Conservation (phyloP, 2,113 vertebrate genomes). For the Thalassarche chlororhynchos region DNA sequence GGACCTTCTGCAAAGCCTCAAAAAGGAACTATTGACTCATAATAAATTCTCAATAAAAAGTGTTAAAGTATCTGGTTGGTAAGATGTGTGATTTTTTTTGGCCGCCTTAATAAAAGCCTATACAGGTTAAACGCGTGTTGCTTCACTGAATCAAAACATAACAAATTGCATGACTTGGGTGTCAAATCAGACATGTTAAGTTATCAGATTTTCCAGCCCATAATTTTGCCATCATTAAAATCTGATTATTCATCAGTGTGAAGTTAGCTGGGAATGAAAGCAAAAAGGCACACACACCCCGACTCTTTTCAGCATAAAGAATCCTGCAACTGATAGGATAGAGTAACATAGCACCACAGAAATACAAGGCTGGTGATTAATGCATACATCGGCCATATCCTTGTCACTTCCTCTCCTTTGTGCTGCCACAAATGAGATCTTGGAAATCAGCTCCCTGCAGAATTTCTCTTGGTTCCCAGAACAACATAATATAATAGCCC, state of each 20-base stretch:
- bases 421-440: background rate
- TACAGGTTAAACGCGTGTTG: background rate
- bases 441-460: background rate
- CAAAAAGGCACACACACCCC: background rate
- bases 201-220: background rate
- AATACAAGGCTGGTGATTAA: background rate
- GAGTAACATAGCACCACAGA: background rate
- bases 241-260: background rate
- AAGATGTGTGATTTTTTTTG: background rate
- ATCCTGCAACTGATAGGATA: background rate
- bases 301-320: background rate
- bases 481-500: background rate
- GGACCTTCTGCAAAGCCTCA: background rate
- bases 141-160: background rate
- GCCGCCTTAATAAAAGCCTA: background rate
- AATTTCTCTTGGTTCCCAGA: background rate
- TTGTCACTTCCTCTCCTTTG: background rate
- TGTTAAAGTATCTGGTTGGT: background rate
- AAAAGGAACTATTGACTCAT: background rate
- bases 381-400: background rate
- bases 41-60: constrained; percentile 11
- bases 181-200: background rate
- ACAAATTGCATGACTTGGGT: background rate
- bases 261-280: background rate
- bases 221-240: background rate